A percentile compares a stretch with the other conserved stretches of the same genome.
These are phyloP conservation scores for Pentalonia nigronervosa DNA, from an alignment of 1,140 invertebrate genomes.

Conservation along the genomic window DNA sequence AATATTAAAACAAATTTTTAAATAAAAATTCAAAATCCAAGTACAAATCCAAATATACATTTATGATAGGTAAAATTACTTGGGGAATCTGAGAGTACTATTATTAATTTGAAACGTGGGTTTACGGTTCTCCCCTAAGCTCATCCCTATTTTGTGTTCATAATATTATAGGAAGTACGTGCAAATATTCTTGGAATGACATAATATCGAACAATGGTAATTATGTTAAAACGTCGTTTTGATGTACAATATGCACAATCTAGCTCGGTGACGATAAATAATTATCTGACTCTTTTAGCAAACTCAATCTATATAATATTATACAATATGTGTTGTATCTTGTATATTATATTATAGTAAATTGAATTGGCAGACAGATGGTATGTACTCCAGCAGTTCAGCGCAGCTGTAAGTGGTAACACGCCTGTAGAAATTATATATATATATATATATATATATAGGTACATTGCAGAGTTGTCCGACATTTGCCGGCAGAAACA, in stretches of 20 bases:
- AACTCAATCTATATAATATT: not conserved
- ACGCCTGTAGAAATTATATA: not conserved
- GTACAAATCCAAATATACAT: not conserved
- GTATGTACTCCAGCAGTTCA: not conserved
- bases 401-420: not conserved
- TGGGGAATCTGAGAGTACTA: not conserved
- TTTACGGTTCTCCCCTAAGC: not conserved
- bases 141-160: not conserved
- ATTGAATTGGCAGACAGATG: not conserved
- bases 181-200: not conserved
- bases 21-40: too few species aligned
- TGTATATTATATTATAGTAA: not conserved
- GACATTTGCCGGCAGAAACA: not conserved
- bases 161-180: not conserved
- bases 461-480: not conserved
- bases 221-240: not conserved
- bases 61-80: not conserved
- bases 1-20: too few species aligned
- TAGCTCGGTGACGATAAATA: not conserved
- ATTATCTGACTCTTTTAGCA: not conserved
- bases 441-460: not conserved
- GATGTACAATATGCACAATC: not conserved
- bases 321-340: not conserved
- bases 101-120: not conserved
- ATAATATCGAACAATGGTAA: not conserved